These are phyloP conservation scores for Oscheius sp. DNA, from an alignment of 1,140 invertebrate species.

Conservation along the genomic window DNA sequence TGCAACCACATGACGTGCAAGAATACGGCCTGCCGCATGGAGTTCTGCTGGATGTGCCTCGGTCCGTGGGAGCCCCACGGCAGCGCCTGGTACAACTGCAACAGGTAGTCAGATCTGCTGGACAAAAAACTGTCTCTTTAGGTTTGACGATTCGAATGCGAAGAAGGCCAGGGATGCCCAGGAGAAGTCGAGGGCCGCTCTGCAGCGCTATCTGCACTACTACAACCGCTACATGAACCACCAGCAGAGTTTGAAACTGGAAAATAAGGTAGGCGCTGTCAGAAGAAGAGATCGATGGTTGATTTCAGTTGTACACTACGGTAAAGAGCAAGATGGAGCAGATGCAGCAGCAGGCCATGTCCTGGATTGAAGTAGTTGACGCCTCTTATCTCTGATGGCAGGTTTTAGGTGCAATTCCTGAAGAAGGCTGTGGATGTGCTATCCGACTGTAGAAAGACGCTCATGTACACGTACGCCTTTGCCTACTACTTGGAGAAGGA, in stretches of 20 bases:
- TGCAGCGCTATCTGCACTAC: constrained; percentile 94
- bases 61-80: constrained; percentile 98
- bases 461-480: constrained; percentile 99
- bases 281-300: too few relatives aligned
- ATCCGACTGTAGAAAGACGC: constrained; percentile 90
- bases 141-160: constrained; percentile 37
- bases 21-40: constrained; percentile 93
- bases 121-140: too few relatives aligned
- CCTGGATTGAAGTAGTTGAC: constrained; percentile 83
- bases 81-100: constrained; percentile 75
- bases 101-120: too few relatives aligned
- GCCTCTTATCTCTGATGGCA: background rate
- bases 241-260: constrained; percentile 96
- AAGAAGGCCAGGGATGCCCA: constrained; percentile 30
- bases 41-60: constrained; percentile 98
- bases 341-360: constrained; percentile 96
- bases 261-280: constrained; percentile 83
- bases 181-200: constrained; percentile 77
- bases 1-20: constrained; percentile 99
- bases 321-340: constrained; percentile 98
- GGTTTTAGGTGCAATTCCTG: constrained; percentile 75
- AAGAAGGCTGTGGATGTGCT: constrained; percentile 96
- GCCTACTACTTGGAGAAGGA: constrained; percentile 96
- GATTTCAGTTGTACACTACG: constrained; percentile 57
- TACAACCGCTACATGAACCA: constrained; percentile 99